These are phyloP conservation scores for Miichthys miiuy DNA, from an alignment of 2,797 vertebrate species.

Conservation along the genomic window DNA sequence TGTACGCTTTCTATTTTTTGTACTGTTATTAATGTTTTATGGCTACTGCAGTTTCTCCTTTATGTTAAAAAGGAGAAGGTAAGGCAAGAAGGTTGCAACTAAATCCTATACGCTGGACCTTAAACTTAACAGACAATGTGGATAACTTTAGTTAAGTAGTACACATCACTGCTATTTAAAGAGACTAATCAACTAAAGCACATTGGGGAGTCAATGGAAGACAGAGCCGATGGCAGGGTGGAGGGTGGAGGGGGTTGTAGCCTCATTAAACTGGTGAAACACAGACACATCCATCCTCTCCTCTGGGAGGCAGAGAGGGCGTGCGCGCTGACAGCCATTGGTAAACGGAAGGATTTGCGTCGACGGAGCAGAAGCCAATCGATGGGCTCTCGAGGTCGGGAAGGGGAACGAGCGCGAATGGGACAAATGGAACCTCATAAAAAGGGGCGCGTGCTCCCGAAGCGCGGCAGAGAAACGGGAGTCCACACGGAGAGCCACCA, in stretches of 20 bases:
- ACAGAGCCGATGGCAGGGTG: neutral
- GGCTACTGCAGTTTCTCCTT: too few relatives aligned
- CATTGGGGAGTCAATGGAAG: conserved; percentile 19
- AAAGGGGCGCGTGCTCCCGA: conserved; percentile 51
- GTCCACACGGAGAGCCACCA: neutral
- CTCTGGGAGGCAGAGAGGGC: conserved; percentile 19
- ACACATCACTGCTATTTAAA: neutral
- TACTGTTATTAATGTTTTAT: too few relatives aligned
- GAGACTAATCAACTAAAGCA: conserved; percentile 17
- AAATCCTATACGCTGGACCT: too few relatives aligned
- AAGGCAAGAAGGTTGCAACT: too few relatives aligned
- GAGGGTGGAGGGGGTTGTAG: neutral
- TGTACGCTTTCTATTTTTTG: too few relatives aligned
- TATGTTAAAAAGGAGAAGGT: too few relatives aligned
- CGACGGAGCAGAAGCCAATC: conserved; percentile 70
- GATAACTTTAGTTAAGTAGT: neutral
- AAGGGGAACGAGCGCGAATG: conserved; percentile 73
- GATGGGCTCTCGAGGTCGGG: conserved; percentile 53
- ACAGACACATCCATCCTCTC: conserved; percentile 23
- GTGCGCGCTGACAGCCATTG: conserved; percentile 57
- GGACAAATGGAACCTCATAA: conserved; percentile 65
- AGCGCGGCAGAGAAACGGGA: neutral
- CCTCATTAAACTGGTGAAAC: neutral
- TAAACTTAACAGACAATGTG: neutral
- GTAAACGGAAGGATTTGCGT: conserved; percentile 63